Evolutionary conservation across 2,113 vertebrate species (phyloP), one percentile per base, ranked within the genome.

Genomic region (Onychostruthus taczanowskii): DNA sequence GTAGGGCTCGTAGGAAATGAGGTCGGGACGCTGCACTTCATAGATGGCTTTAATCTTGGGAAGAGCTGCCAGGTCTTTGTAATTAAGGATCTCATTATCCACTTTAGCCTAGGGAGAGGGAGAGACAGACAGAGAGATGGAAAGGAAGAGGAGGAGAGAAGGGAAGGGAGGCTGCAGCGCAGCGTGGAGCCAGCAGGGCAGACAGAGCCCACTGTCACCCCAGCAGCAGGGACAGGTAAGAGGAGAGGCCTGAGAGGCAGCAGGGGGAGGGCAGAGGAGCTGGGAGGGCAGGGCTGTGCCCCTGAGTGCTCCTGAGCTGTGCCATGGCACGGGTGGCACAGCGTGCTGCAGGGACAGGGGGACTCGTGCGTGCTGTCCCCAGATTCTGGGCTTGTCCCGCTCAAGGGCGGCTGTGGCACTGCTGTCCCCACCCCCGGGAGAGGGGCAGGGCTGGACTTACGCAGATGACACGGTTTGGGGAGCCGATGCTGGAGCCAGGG

Each of bases 41-140:
- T 99, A 99, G 98, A 99, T 99, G 98, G 99, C 98, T 97, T 99
- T 99, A 98, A 99, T 98, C 98, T 99, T 99, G 98, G 99, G 99
- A 97, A 99, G 99, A 96, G 99, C 99, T 94, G 99, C 99, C 98
- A 99, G 98, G 97, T 99, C 99, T 99, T 99, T 99, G 99, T 99
- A 99, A 98, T 99, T 99, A 98, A 99, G 99, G 98, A 99, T 98
- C 98, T 99, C 98, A 98, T 99, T 99, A 98, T 99, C 98, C 99
- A 99, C 98, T 98, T 99, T 99, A 98, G 99, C 99, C 99, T 99
- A 97, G 97, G 98, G 97, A 98, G 97, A 98, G 96, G 98, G 86
- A 97, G 68, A 98, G 93, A 90, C 6, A 58, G 85, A 98, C 93
- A 98, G 97, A 76, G 72, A 92, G 83, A 97, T 77, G 97, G 97